These are phyloP conservation scores for Amblyopsis hoosieri DNA, from an alignment of 2,797 vertebrate genomes.

Conservation along the genomic window DNA sequence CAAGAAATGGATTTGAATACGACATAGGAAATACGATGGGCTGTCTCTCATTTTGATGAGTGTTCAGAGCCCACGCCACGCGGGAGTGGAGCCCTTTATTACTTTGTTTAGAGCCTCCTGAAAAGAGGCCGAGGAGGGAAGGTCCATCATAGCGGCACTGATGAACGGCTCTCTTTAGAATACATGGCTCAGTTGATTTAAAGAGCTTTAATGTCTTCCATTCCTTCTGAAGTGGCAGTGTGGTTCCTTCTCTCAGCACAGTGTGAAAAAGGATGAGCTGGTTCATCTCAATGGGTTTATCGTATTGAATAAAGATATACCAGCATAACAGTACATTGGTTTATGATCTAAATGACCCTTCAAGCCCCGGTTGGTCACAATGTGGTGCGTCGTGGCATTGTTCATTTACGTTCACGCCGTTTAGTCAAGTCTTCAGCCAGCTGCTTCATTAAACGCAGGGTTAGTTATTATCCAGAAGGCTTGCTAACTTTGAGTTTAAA, in stretches of 20 bases:
- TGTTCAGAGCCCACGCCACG: background rate
- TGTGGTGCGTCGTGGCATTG: too few relatives aligned
- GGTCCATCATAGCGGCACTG: slow-evolving; percentile 15
- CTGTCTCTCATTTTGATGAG: background rate
- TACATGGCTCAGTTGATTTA: slow-evolving; percentile 11
- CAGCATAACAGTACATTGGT: too few relatives aligned
- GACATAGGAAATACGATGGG: slow-evolving; percentile 5
- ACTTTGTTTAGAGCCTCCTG: background rate
- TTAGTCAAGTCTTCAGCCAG: background rate
- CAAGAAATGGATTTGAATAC: background rate
- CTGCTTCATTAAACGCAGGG: too few relatives aligned
- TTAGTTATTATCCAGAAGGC: too few relatives aligned
- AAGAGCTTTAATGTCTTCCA: slow-evolving; percentile 11
- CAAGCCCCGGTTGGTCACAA: too few relatives aligned
- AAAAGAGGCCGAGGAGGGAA: slow-evolving; percentile 4
- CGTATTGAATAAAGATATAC: too few relatives aligned
- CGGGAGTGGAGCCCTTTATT: too few relatives aligned
- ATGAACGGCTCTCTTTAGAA: slow-evolving; percentile 3
- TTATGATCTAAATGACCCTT: too few relatives aligned
- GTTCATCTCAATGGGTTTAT: too few relatives aligned
- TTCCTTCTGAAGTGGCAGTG: background rate
- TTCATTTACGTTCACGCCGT: too few relatives aligned
- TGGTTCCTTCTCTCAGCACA: background rate
- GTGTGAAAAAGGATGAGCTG: background rate
- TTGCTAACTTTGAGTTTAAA: too few relatives aligned